Evolutionary conservation across 1,140 invertebrate species (phyloP), one percentile per base, ranked within the genome.

Genomic region (Musca domestica): DNA sequence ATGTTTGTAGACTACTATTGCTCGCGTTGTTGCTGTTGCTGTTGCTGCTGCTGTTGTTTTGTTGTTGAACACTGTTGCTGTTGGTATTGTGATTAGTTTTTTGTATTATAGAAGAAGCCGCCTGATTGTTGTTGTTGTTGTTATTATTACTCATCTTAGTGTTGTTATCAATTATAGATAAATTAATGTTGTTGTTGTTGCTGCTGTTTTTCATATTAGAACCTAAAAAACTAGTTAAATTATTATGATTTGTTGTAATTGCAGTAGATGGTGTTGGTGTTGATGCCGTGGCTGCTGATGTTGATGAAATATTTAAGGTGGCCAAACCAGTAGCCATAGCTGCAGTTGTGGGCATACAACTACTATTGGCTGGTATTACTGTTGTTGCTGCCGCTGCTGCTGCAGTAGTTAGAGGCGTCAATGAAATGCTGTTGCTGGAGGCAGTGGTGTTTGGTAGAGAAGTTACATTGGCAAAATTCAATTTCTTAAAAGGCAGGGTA

Each of bases 321-420:
- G 25, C 17, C n/a, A 19, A 25, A 46, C 41, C 22, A 23, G 66
- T 48, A 34, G 52, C 30, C 54, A 67, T 67, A 27, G 64, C 49
- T 22, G 64, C 25, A 23, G 76, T 70, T 73, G 69, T 34, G 71
- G 74, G 71, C 74, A 67, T 72, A 73, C 74, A 12, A 68, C 71
- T 19, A 56, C 51, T 67, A 20, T 51, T 54, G 71, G 70, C n/a
- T 71, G 68, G 30, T n/a, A n/a, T n/a, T n/a, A n/a, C n/a, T 73
- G 71, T 23, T 73, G 75, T 63, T 73, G 73, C 25, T 75, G 71
- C 14, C 71, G 75, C 5, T 72, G 64, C 27, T 70, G 61, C 12
- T 64, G 54, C 23, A 56, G 68, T 48, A 61, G 66, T 20, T 67
- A 6, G 17, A 51, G 17, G 54, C 54, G 48, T 30, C 27, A 67